A percentile compares a stretch with the other conserved stretches of the same genome.
phyloP scores from a whole-genome alignment of 2,113 vertebrate genomes.

The Elachura formosa region DNA sequence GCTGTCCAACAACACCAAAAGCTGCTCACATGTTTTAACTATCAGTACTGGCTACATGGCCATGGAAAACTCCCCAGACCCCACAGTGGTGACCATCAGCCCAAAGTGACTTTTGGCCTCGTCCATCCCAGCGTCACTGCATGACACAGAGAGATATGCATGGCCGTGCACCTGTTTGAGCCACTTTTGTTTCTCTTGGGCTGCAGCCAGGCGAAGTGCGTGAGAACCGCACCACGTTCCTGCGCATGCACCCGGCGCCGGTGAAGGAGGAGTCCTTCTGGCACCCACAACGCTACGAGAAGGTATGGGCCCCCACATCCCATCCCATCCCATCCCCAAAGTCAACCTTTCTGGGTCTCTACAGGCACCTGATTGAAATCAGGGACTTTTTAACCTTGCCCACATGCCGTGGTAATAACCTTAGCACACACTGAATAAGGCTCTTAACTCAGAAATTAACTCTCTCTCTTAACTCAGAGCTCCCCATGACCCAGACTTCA shows the following conservation, averaged over 20 bases:
- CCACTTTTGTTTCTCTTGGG: neutral
- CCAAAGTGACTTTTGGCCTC: neutral
- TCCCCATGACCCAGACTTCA: neutral
- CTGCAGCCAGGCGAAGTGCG: neutral
- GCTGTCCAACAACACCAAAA: neutral
- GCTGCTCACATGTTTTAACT: neutral
- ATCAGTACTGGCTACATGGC: neutral
- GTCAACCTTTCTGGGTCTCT: neutral
- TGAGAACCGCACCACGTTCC: slow-evolving; percentile 76
- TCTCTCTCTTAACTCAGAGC: neutral
- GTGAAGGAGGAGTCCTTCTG: slow-evolving; percentile 67
- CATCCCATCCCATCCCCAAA: neutral
- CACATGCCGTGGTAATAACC: accelerated
- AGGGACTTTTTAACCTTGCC: neutral
- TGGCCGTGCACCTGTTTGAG: neutral
- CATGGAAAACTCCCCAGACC: neutral
- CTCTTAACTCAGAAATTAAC: neutral
- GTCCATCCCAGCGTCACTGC: neutral
- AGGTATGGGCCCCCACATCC: slow-evolving; percentile 57
- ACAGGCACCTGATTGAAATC: accelerated
- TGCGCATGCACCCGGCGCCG: slow-evolving; percentile 65
- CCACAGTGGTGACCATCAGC: too few species aligned
- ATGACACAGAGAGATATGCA: neutral
- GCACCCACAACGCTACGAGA: slow-evolving; percentile 72
- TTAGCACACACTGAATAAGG: neutral